These are phyloP conservation scores for Stomorhina lunata DNA, from an alignment of 2,888 invertebrate species.

Conservation along the genomic window DNA sequence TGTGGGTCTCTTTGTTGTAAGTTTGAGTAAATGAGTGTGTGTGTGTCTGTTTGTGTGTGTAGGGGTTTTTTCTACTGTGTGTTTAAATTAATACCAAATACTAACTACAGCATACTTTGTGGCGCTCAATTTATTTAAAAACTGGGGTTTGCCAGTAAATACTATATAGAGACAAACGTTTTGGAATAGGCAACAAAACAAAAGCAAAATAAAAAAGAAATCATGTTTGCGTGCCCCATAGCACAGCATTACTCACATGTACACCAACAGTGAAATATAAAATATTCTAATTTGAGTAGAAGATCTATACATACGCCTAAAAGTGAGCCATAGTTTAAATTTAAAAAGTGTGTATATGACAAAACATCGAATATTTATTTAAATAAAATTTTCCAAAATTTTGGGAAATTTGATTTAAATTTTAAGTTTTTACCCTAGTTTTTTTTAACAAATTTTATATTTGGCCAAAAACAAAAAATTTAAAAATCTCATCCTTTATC, in stretches of 20 bases:
- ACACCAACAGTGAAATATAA: slow-evolving; percentile 64
- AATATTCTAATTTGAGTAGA: too few relatives aligned
- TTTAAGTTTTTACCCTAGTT: too few relatives aligned
- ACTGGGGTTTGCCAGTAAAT: neutral
- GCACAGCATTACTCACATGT: neutral
- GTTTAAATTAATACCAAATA: slow-evolving; percentile 44
- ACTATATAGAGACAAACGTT: neutral
- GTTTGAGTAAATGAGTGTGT: neutral
- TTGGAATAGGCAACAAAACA: slow-evolving; percentile 38
- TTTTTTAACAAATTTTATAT: too few relatives aligned
- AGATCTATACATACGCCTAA: too few relatives aligned
- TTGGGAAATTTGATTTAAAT: too few relatives aligned
- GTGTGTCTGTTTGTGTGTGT: neutral
- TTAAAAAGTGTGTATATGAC: too few relatives aligned
- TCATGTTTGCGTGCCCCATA: slow-evolving; percentile 1
- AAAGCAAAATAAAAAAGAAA: neutral
- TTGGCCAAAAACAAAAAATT: too few relatives aligned
- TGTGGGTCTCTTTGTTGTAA: slow-evolving; percentile 45
- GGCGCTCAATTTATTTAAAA: slow-evolving; percentile 64
- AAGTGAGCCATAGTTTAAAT: too few relatives aligned
- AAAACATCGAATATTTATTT: too few relatives aligned
- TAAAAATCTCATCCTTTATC: too few relatives aligned
- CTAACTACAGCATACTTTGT: slow-evolving; percentile 61
- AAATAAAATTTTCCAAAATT: too few relatives aligned
- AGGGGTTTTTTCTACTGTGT: slow-evolving; percentile 37